Base-by-base conservation (phyloP, 2,888 invertebrate species). In the Lymantria dispar region DNA sequence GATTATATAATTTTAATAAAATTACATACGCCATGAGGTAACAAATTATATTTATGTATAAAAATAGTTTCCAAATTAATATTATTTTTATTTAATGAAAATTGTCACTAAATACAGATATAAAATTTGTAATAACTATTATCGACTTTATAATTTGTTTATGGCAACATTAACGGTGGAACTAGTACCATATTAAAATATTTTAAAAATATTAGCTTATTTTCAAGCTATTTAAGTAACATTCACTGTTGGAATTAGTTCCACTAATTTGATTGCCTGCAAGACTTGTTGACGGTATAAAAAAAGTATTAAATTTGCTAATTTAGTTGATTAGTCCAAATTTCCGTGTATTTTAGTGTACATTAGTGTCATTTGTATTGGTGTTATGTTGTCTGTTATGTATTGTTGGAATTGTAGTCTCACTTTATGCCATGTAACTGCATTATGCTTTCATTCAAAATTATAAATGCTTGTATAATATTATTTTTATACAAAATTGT, bases 391-490 rank as follows among this genome's bases (percentile, higher is more conserved):
- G 64, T 74, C 64, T 77, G 64, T 65, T 65, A 49, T 10, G 50
- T 56, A 60, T 57, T 64, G 62, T 64, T 62, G 56, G 51, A 49
- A 53, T 45, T 59, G 62, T 68, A 62, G 52, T 56, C 54, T 53
- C 63, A 40, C 46, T 50, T 22, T 22, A 52, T 50, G 58, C 52
- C 54, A 57, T 64, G 54, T 60, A 62, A n/a, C 15, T 54, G 58
- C 57, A 63, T 65, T 43, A 54, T 57, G 69, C 66, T 68, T 66
- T 62, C 60, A 59, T 58, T 60, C 45, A 52, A 50, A 54, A 41
- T 76, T 38, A 12, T 38, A 38, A 83, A 77, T 72, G 79, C 82
- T 82, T 84, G 74, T 78, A 76, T 80, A 73, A 62, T 70, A 64
- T 72, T 70, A 73, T 72, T 75, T 76, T 75, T 75, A 62, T 71